Conservation (phyloP, 2,888 invertebrate genomes). For the Oligia strigilis region DNA sequence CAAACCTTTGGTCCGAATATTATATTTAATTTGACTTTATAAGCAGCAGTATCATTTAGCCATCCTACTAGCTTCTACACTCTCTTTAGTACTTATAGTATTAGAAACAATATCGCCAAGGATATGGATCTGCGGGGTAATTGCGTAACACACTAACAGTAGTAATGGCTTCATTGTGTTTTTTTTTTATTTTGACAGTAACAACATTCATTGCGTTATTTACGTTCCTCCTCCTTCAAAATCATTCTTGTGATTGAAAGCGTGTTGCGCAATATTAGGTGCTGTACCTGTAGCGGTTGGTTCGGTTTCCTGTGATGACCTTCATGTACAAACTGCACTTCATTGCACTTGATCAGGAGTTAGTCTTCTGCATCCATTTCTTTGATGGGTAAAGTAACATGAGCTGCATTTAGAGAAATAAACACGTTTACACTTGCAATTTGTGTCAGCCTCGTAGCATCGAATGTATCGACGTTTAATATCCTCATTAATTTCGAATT, state of each 20-base stretch:
- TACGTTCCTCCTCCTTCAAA: too few species aligned
- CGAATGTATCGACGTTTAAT: constrained; percentile 52
- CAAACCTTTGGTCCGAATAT: too few species aligned
- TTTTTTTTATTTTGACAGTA: too few species aligned
- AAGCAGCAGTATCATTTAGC: too few species aligned
- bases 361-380: constrained; percentile 29
- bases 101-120: not conserved
- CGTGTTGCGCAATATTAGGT: too few species aligned
- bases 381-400: constrained; percentile 31
- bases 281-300: not conserved
- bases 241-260: too few species aligned
- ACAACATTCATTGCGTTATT: too few species aligned
- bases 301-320: not conserved
- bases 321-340: too few species aligned
- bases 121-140: not conserved
- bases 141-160: too few species aligned
- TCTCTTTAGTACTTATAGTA: not conserved
- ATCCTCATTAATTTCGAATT: constrained; percentile 45
- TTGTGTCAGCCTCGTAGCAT: constrained; percentile 46
- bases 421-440: constrained; percentile 51
- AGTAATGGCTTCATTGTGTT: too few species aligned
- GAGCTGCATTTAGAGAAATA: constrained; percentile 48
- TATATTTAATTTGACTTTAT: too few species aligned
- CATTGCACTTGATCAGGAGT: not conserved
- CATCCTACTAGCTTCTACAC: too few species aligned